Base-by-base conservation (phyloP, 2,888 invertebrate genomes). In the Lordiphosa andalusiaca region DNA sequence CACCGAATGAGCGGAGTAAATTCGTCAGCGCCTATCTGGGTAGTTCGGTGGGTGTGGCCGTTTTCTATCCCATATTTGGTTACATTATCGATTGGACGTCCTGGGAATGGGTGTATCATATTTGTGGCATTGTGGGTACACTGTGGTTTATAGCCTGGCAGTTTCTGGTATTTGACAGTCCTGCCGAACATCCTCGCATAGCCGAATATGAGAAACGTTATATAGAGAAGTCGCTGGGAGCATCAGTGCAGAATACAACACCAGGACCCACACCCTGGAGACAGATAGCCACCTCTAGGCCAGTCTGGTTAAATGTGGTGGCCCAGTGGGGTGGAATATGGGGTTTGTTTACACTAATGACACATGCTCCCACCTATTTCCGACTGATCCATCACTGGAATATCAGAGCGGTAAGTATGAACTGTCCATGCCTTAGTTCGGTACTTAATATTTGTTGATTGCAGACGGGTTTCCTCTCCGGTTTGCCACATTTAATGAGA, bases 1-100 rank as follows among this genome's bases (percentile, higher is more conserved):
- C 95, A 10, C 94, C 94, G 0, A 91, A 94, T 67, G 96, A 96
- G 86, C 91, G 95, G 53, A 93, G 94, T 76, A 93, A 92, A 88
- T 93, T 93, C 67, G 92, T 93, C 3, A 92, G 92, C 30, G 91
- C 93, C 39, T 92, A 92, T 75, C 84, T 92, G 67, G 92, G 92
- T 87, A 93, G 93, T 83, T 93, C 93, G 0, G 90, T 93, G 1
- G 93, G 93, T 6, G 92, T 92, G 16, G 93, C 93, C 0, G 64
- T 93, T 12, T 93, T 94, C 6, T 93, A 93, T 86, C 93, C 94
- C 0, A 87, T 94, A 55, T 94, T 94, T 67, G 94, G 94, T 2
- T 90, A 91, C 60, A 91, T 95, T 7, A 93, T 93, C 50, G 91
- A 91, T 58, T 88, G 89, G 76, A 91, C 91, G 55, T 93, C 93